Evolutionary conservation across 2,888 invertebrate genomes (phyloP), one percentile per base, ranked within the genome.

Genomic region (Aethes cnicana): DNA sequence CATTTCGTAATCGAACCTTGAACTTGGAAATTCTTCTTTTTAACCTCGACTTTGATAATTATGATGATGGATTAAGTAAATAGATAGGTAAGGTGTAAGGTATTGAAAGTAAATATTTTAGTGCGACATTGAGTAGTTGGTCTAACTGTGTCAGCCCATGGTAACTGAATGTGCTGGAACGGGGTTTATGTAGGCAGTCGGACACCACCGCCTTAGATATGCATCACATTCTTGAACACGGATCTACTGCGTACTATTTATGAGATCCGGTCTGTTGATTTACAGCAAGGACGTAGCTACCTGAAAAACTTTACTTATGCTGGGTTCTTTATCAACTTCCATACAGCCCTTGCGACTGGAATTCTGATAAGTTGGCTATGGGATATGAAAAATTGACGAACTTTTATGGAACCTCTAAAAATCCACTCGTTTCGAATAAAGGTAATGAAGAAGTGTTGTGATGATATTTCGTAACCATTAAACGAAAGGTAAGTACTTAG

Each of bases 231-330:
- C 33, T 33, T 16, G 32, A 11, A 33, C 18, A 32, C 37, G 21
- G 21, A 36, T 8, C 7, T 12, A 20, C 20, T 12, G 35, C n/a
- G 12, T 8, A 44, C 14, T 39, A 52, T 52, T 46, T 52, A 52
- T 52, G 39, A 39, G 39, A 37, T 46, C 36, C 52, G 46, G 52
- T n/a, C 25, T 12, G 26, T 37, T 52, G 44, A 52, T 52, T 46
- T 52, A 52, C 46, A 37, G 28, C 39, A 26, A 39, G 32, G 39
- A n/a, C 20, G 39, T 12, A 25, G 9, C 11, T 52, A 46, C 46
- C 26, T 52, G 37, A 39, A 42, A 42, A 33, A 39, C 14, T 46
- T 46, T 33, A 33, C 25, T 46, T 33, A 33, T 18, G 36, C 21
- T 44, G 30, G 18, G 28, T 37, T 9, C 44, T 44, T 39, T 39